These are phyloP conservation scores for Spondyliosoma cantharus DNA, from an alignment of 2,797 vertebrate genomes.

Conservation along the genomic window DNA sequence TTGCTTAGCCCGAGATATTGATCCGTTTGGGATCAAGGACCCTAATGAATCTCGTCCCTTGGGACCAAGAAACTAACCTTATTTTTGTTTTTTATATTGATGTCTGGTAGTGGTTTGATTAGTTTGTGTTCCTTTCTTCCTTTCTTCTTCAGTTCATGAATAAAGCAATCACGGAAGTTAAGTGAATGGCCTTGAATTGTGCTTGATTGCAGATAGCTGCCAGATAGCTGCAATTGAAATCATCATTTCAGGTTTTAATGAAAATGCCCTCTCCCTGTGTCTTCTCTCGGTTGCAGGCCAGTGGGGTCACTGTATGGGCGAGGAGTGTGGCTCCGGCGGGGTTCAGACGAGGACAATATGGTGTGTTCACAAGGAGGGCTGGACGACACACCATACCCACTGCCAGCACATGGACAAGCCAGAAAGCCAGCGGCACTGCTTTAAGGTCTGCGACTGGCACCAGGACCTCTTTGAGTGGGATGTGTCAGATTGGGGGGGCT, in stretches of 20 bases:
- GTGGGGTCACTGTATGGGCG: constrained; percentile 93
- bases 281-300: constrained; percentile 85
- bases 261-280: constrained; percentile 53
- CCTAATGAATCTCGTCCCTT: constrained; percentile 43
- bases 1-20: constrained; percentile 7
- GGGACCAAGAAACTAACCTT: constrained; percentile 41
- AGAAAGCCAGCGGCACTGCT: constrained; percentile 90
- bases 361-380: constrained; percentile 94
- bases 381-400: constrained; percentile 92
- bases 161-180: constrained; percentile 75
- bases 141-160: constrained; percentile 67
- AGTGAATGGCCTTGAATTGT: constrained; percentile 67
- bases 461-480: constrained; percentile 95
- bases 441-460: constrained; percentile 97
- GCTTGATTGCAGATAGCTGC: constrained; percentile 71
- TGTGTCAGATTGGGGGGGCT: constrained; percentile 90
- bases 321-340: constrained; percentile 91
- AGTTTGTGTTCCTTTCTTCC: constrained; percentile 58
- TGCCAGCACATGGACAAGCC: constrained; percentile 88
- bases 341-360: constrained; percentile 90
- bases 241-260: constrained; percentile 51
- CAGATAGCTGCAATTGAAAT: constrained; percentile 66
- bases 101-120: constrained; percentile 60
- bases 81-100: constrained; percentile 58
- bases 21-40: constrained; percentile 28